Conservation (phyloP, 1,140 invertebrate genomes). For the Micrasema longulum region DNA sequence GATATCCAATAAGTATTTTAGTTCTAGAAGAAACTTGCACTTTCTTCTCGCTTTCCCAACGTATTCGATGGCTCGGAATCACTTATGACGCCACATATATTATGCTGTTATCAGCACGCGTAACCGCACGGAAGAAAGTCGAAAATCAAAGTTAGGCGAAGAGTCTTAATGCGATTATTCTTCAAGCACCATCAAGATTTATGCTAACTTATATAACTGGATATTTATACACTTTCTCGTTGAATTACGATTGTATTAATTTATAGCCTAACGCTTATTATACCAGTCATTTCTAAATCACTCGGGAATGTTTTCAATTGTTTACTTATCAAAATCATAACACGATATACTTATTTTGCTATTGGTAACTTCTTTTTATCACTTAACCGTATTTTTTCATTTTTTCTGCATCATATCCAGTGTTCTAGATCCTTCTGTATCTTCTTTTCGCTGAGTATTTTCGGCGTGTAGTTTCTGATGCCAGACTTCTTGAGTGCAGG, state of each 20-base stretch:
- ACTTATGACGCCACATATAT: conserved; percentile 15
- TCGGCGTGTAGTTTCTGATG: conserved; percentile 76
- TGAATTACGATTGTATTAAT: background rate
- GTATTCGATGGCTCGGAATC: background rate
- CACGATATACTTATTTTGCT: conserved; percentile 5
- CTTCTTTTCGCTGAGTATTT: conserved; percentile 69
- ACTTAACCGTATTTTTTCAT: background rate
- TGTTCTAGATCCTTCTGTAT: conserved; percentile 63
- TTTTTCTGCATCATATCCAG: conserved; percentile 58
- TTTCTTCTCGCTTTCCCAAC: background rate
- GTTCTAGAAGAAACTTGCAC: background rate
- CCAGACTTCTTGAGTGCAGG: conserved; percentile 67
- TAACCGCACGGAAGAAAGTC: conserved; percentile 21
- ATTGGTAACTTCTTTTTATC: conserved; percentile 28
- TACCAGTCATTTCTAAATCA: background rate
- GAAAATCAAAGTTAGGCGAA: background rate
- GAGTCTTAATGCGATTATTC: background rate
- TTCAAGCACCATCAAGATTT: conserved; percentile 14
- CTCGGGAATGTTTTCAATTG: background rate
- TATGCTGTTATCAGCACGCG: conserved; percentile 20
- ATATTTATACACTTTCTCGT: conserved; percentile 10
- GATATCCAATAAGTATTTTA: no score
- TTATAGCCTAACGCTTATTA: no score
- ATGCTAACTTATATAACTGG: conserved; percentile 18
- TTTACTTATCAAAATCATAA: background rate